Conservation (phyloP, 2,113 vertebrate genomes). For the Prochilodus magdalenae region DNA sequence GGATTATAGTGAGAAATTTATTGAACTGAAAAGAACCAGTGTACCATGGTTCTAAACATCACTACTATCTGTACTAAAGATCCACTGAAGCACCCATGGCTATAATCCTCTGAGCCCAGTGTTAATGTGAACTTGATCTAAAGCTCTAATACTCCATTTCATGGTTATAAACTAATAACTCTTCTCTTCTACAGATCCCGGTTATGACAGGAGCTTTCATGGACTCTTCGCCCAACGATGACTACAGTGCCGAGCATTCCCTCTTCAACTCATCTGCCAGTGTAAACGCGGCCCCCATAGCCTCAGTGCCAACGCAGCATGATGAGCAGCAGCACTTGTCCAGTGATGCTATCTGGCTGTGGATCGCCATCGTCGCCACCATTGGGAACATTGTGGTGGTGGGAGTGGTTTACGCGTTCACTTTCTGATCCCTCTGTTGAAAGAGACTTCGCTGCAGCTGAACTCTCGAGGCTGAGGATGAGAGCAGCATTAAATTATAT, state of each 20-base stretch:
- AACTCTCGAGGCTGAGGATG: not conserved
- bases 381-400: constrained; percentile 98
- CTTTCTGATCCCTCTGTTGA: constrained; percentile 83
- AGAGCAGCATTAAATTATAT: not conserved
- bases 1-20: too few relatives aligned
- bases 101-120: not conserved
- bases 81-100: too few relatives aligned
- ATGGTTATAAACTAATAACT: not conserved
- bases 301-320: constrained; percentile 78
- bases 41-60: too few relatives aligned
- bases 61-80: too few relatives aligned
- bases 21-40: too few relatives aligned
- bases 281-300: constrained; percentile 82
- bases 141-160: not conserved
- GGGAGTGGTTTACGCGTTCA: constrained; percentile 95
- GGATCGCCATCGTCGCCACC: constrained; percentile 97
- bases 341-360: constrained; percentile 93
- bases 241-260: constrained; percentile 94
- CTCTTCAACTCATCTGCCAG: constrained; percentile 96
- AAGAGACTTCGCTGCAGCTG: not conserved
- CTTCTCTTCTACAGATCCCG: constrained; percentile 84
- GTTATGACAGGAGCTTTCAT: constrained; percentile 98
- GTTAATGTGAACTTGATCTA: not conserved
- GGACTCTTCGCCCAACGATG: constrained; percentile 95
- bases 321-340: constrained; percentile 89